A percentile compares a stretch with the other conserved stretches of the same genome.
phyloP scores from a whole-genome alignment of 2,888 invertebrate species.

The Phorcus lineatus region DNA sequence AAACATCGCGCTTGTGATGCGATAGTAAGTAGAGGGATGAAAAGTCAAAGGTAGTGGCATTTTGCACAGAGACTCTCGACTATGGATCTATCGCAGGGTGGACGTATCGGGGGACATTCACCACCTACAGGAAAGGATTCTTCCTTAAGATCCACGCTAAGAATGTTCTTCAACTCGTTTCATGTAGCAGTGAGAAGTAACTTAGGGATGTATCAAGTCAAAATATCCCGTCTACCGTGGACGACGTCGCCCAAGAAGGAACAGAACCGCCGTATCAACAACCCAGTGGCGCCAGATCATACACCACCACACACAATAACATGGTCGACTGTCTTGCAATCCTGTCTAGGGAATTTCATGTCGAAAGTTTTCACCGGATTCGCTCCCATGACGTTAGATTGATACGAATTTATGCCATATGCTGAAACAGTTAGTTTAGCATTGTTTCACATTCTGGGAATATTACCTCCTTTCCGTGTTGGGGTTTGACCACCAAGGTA shows the following conservation, averaged over 20 bases:
- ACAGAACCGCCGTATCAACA: not conserved
- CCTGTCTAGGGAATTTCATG: slow-evolving; percentile 1
- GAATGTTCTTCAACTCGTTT: slow-evolving; percentile 4
- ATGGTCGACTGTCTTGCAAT: not conserved
- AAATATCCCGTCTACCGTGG: not conserved
- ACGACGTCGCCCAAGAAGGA: not conserved
- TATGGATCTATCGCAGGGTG: not conserved
- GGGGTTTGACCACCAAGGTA: not conserved
- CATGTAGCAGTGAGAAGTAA: not conserved
- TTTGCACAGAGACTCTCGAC: not conserved
- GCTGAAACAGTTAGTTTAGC: slow-evolving; percentile 11
- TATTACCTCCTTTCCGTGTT: not conserved
- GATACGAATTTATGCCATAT: slow-evolving; percentile 13
- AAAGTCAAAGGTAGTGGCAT: slow-evolving; percentile 10
- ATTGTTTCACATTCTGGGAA: slow-evolving; percentile 5
- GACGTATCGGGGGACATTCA: not conserved
- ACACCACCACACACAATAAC: not conserved
- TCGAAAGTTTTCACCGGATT: slow-evolving; percentile 10
- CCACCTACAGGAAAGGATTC: not conserved
- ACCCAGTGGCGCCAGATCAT: not conserved
- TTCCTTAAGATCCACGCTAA: not conserved
- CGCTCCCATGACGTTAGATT: slow-evolving; percentile 15
- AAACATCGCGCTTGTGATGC: not conserved
- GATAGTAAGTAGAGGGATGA: not conserved
- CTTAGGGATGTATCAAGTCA: not conserved